phyloP scores from a whole-genome alignment of 1,140 invertebrate species.

The Episyrphus balteatus region DNA sequence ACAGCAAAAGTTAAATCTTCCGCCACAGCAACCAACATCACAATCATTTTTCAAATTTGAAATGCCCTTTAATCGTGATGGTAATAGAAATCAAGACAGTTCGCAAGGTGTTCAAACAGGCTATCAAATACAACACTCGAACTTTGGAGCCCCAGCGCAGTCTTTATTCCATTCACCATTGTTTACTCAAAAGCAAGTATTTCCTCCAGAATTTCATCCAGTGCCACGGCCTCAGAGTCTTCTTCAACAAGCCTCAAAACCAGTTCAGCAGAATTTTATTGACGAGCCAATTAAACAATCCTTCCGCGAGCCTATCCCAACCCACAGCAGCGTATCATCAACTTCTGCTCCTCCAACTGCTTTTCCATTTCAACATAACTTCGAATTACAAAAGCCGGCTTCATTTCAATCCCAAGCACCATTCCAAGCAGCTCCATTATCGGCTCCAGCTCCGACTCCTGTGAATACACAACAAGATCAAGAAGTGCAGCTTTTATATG shows the following conservation, averaged over 20 bases:
- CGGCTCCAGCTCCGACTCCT: conserved; percentile 1
- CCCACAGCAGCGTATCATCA: too few relatives aligned
- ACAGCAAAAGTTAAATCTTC: conserved; percentile 8
- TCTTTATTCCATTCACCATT: conserved; percentile 26
- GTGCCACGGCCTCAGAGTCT: conserved; percentile 13
- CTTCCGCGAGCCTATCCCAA: conserved; percentile 1
- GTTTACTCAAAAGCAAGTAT: conserved; percentile 16
- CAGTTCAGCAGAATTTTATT: conserved; percentile 27
- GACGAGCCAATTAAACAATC: conserved; percentile 20
- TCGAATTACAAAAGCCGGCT: not conserved
- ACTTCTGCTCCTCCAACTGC: too few relatives aligned
- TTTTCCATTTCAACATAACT: too few relatives aligned
- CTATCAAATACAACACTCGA: conserved; percentile 32
- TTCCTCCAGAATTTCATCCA: conserved; percentile 20
- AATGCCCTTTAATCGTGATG: conserved; percentile 29
- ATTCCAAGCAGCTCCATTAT: conserved; percentile 2
- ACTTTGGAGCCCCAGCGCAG: conserved; percentile 17
- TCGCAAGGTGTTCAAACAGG: conserved; percentile 16
- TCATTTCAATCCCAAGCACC: conserved; percentile 5
- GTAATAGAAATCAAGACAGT: conserved; percentile 3
- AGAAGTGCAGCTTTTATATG: conserved; percentile 66
- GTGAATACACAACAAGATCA: conserved; percentile 37
- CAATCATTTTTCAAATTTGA: conserved; percentile 36
- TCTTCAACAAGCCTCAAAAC: conserved; percentile 13
- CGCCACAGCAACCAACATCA: conserved; percentile 26